Conservation (phyloP, 2,888 invertebrate species). For the Alcis repandata region DNA sequence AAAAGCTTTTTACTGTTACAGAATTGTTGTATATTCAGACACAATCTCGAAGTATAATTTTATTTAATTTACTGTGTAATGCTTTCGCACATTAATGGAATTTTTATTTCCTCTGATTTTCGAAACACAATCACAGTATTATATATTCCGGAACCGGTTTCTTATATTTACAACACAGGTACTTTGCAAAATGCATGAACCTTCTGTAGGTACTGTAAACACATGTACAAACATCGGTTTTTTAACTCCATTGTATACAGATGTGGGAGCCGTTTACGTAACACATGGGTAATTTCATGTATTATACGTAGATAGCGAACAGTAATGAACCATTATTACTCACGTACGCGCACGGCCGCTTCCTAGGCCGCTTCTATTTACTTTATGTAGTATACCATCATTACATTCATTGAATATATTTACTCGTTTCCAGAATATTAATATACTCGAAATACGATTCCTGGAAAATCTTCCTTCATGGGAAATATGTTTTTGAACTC, state of each 20-base stretch:
- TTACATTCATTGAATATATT: background rate
- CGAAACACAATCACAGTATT: background rate
- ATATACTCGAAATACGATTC: too few species aligned
- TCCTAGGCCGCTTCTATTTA: slow-evolving; percentile 23
- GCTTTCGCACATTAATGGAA: background rate
- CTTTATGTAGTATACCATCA: background rate
- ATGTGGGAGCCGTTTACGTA: slow-evolving; percentile 57
- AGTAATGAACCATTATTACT: slow-evolving; percentile 55
- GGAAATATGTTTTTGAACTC: too few species aligned
- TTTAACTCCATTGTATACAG: slow-evolving; percentile 42
- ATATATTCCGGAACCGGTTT: background rate
- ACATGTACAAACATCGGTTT: slow-evolving; percentile 31
- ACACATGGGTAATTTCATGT: slow-evolving; percentile 59
- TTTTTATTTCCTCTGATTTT: background rate
- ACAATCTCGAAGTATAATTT: background rate
- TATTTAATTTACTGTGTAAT: background rate
- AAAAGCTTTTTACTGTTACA: too few species aligned
- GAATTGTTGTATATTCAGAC: too few species aligned
- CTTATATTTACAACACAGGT: background rate
- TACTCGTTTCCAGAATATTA: background rate
- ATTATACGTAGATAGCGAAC: slow-evolving; percentile 48
- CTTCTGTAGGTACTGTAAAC: slow-evolving; percentile 18
- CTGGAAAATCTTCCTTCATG: too few species aligned
- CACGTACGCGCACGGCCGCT: slow-evolving; percentile 36
- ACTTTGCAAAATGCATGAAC: background rate